Base-by-base conservation (phyloP, 1,140 invertebrate genomes). In the Pogonognathellus flavescens region DNA sequence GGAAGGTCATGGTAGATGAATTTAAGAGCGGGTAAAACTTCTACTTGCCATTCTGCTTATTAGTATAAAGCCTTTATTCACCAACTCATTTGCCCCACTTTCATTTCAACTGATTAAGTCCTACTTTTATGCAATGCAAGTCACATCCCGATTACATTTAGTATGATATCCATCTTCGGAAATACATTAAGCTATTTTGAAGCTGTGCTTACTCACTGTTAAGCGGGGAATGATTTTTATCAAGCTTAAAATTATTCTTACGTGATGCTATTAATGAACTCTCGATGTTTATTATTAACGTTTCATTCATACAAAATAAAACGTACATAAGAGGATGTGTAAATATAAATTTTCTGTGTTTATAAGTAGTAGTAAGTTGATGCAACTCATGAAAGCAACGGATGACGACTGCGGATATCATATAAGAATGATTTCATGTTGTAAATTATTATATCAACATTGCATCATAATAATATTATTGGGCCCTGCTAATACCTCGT, bases 11-110 rank as follows among this genome's bases (percentile, higher is more conserved):
- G 70, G 70, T 76, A 50, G 4, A 50, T 49, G 70, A 18, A 50
- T 76, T 49, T 11, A 31, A 76, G 70, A 76, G 70, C 70, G 70
- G 70, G 70, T 76, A 76, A 76, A 76, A 76, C 49, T 76, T 76
- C 49, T 76, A 25, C 20, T 31, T 76, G n/a, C 31, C 10, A 50
- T 76, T 76, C 70, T 76, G 18, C 22, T 22, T 10, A 60, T 60
- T 6, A 20, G 9, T 60, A 60, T n/a, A 20, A 6, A 11, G 41
- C 31, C n/a, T 76, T 76, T 76, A 76, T 76, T 76, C 70, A 76
- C 14, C 16, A 31, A 31, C 41, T 41, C 70, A 76, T 50, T 49
- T 76, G 70, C 11, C 70, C 70, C 49, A 76, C 70, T 76, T 76
- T 76, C n/a, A 76, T 49, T 76, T 16, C 31, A 31, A 76, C 70